phyloP scores from a whole-genome alignment of 2,113 vertebrate species.

The Girardinichthys multiradiatus region DNA sequence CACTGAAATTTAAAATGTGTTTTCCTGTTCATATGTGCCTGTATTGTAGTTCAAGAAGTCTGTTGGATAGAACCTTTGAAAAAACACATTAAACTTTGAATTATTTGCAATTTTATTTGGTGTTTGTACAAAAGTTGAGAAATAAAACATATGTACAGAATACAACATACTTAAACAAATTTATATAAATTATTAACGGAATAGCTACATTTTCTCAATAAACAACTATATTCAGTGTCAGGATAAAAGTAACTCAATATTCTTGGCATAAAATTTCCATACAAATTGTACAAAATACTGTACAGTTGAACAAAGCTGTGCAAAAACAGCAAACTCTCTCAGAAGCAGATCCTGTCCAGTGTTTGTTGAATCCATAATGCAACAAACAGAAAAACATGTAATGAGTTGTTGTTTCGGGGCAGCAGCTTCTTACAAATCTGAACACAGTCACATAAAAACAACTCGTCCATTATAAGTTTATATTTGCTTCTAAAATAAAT shows the following conservation, averaged over 20 bases:
- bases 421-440: slow-evolving; percentile 52
- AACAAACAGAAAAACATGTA: slow-evolving; percentile 23
- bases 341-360: slow-evolving; percentile 55
- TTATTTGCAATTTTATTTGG: slow-evolving; percentile 79
- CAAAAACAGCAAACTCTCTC: slow-evolving; percentile 78
- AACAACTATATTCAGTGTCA: slow-evolving; percentile 76
- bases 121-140: slow-evolving; percentile 78
- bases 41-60: too few species aligned
- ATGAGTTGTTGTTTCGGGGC: slow-evolving; percentile 28
- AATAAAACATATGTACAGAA: slow-evolving; percentile 75
- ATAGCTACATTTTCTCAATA: slow-evolving; percentile 80
- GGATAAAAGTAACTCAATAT: slow-evolving; percentile 67
- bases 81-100: slow-evolving; percentile 3
- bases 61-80: background rate
- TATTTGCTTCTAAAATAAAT: slow-evolving; percentile 63
- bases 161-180: slow-evolving; percentile 77
- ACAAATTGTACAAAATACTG: slow-evolving; percentile 84
- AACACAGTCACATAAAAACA: slow-evolving; percentile 52
- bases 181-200: slow-evolving; percentile 80
- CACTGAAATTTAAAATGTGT: background rate
- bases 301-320: slow-evolving; percentile 81
- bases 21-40: background rate
- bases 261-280: slow-evolving; percentile 84
- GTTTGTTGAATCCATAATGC: slow-evolving; percentile 27
- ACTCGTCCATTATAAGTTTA: slow-evolving; percentile 60